Base-by-base conservation (phyloP, 2,888 invertebrate genomes). In the Eledona agricola region DNA sequence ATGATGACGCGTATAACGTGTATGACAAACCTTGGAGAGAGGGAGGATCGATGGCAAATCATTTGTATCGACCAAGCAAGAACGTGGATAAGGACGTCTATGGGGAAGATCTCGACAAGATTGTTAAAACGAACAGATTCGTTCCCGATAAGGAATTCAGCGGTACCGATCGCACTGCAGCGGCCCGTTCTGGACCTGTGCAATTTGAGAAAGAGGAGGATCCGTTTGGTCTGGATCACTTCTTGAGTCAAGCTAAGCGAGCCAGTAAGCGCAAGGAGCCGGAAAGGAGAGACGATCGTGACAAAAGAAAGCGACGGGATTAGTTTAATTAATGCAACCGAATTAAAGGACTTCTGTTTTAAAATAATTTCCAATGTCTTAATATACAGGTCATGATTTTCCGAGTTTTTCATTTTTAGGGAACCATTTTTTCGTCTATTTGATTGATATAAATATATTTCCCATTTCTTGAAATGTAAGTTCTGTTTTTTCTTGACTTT, bases 21-120 rank as follows among this genome's bases (percentile, higher is more conserved):
- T 99, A 99, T 71, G 97, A 98, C 77, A 95, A 96, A 74, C 95
- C 99, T 0, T 99, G 98, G 99, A 86, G 97, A 45, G 91, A 93
- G 64, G 86, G 88, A 16, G 90, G 89, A 63, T 85, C 87, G 1
- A 82, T 97, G 52, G 93, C 90, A 0, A 86, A 90, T 20, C 93
- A 94, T 74, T 87, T 99, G 47, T 96, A 96, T 78, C 78, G 96
- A 23, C 96, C 96, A 0, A 84, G 88, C 35, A 86, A 91, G 65
- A 90, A 93, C 72, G 80, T 91, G 0, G 97, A 98, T 72, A 88
- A 87, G 63, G 97, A 98, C 58, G 84, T 88, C 53, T 96, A 96
- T 70, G 93, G 91, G 0, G 89, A 88, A 63, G 97, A 98, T 72
- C 75, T 96, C 53, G 96, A 96, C 51, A 85, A 89, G 52, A 82